Evolutionary conservation across 2,888 invertebrate species (phyloP).

Genomic region (Torymus texanus): DNA sequence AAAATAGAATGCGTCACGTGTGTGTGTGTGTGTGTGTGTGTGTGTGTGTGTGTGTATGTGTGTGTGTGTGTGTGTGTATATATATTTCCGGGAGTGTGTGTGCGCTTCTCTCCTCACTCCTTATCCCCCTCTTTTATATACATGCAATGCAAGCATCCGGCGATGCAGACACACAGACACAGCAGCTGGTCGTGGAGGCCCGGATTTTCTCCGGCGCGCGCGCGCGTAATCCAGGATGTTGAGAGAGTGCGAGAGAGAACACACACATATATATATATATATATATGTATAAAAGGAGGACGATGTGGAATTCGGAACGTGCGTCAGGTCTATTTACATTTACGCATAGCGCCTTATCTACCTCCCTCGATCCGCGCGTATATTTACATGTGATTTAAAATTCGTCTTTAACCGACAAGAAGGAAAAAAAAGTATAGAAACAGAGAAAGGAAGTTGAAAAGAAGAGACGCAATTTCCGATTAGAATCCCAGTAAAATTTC

Average conservation of each 20-base stretch:
- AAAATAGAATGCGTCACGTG: neutral
- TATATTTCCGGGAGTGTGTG: too few relatives aligned
- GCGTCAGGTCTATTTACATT: conserved; percentile 23
- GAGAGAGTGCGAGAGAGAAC: neutral
- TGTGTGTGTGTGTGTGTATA: neutral
- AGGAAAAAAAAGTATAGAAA: too few relatives aligned
- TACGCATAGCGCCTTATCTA: neutral
- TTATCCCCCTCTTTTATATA: too few relatives aligned
- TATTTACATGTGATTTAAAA: conserved; percentile 9
- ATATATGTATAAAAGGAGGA: conserved; percentile 13
- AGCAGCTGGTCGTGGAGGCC: neutral
- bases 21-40: neutral
- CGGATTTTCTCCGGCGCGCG: neutral
- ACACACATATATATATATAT: too few relatives aligned
- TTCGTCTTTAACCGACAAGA: neutral
- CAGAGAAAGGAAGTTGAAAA: too few relatives aligned
- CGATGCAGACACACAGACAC: neutral
- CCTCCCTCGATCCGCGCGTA: neutral
- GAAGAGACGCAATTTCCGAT: too few relatives aligned
- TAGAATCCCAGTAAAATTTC: too few relatives aligned
- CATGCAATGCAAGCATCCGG: conserved; percentile 2
- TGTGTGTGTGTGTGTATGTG: neutral
- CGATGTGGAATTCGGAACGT: conserved; percentile 6
- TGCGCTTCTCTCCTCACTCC: too few relatives aligned
- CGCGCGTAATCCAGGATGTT: conserved; percentile 5